Conservation (phyloP, 2,797 vertebrate genomes). For the Coreius guichenoti region DNA sequence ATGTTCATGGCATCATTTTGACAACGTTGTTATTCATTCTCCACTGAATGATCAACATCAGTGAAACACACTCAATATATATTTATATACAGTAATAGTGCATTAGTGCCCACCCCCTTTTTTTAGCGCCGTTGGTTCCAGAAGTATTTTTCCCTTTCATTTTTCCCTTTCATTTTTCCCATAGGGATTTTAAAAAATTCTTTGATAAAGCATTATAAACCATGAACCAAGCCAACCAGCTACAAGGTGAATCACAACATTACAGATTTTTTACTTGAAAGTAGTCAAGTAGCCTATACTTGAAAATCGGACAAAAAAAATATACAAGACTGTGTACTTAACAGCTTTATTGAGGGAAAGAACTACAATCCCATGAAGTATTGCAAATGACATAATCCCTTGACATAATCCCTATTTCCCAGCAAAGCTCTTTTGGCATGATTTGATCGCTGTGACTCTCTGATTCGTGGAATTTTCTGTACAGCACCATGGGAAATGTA, state of each 20-base stretch:
- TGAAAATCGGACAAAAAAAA: background rate
- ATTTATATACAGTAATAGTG: constrained; percentile 55
- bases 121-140: background rate
- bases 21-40: constrained; percentile 12
- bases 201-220: background rate
- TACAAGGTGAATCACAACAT: background rate
- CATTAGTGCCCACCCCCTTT: background rate
- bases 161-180: constrained; percentile 7
- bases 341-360: background rate
- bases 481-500: background rate
- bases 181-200: background rate
- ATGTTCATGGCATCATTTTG: constrained; percentile 37
- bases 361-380: background rate
- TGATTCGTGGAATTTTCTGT: background rate
- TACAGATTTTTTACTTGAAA: background rate
- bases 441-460: background rate
- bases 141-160: constrained; percentile 22
- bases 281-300: background rate
- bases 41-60: constrained; percentile 53
- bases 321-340: background rate
- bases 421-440: background rate
- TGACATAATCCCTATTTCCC: background rate
- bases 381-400: background rate
- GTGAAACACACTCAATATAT: constrained; percentile 66
- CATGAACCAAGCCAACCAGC: background rate